Evolutionary conservation across 2,113 vertebrate species (phyloP).

Genomic region (Verasper variegatus): DNA sequence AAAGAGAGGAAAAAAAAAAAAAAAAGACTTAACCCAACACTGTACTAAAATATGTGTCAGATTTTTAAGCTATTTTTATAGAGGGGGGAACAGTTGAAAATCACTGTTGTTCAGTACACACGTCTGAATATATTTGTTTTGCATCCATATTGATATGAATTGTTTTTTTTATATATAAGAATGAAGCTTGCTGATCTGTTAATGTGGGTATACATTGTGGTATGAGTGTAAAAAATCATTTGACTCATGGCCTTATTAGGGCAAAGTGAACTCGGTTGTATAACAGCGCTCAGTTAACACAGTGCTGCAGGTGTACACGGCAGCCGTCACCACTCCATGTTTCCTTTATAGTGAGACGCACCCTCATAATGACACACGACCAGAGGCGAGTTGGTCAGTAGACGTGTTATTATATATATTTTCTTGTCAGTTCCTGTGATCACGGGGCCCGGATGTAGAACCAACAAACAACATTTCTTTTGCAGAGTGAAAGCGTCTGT

Average conservation of each 20-base stretch:
- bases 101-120: conserved; percentile 75
- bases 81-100: conserved; percentile 67
- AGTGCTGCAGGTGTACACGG: conserved; percentile 42
- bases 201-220: conserved; percentile 56
- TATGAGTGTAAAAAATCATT: conserved; percentile 63
- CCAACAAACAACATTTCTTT: background rate
- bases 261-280: conserved; percentile 45
- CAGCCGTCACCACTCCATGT: conserved; percentile 34
- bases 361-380: background rate
- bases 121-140: conserved; percentile 71
- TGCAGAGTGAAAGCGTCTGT: conserved; percentile 22
- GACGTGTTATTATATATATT: background rate
- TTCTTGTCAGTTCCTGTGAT: too few relatives aligned
- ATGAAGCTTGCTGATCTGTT: conserved; percentile 74
- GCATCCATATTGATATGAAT: conserved; percentile 73
- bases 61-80: conserved; percentile 87
- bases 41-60: conserved; percentile 78
- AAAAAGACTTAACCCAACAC: conserved; percentile 70
- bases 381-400: conserved; percentile 21
- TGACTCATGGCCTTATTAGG: conserved; percentile 69
- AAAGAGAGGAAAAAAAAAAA: conserved; percentile 46
- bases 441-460: too few relatives aligned
- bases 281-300: conserved; percentile 29
- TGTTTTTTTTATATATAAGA: conserved; percentile 71
- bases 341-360: conserved; percentile 22